Base-by-base conservation (phyloP, 2,888 invertebrate species). In the Yponomeuta evonymella region DNA sequence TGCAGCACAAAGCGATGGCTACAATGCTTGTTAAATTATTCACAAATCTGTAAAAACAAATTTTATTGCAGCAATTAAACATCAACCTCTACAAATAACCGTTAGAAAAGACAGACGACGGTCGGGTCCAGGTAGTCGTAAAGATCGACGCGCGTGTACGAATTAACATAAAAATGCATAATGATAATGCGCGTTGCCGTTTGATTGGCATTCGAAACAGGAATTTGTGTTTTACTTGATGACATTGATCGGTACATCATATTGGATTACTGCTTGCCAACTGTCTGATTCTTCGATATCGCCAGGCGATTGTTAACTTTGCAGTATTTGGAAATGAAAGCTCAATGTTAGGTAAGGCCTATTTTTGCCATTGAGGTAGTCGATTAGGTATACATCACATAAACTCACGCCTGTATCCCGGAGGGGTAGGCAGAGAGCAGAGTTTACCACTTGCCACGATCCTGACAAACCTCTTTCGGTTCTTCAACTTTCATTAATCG, bases 111-210 rank as follows among this genome's bases (percentile, higher is more conserved):
- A 15, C 15, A 58, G 15, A 4, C 12, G 15, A 58, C 15, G 15
- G 15, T 12, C 15, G 12, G 15, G 12, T 58, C 3, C 3, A 12
- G 15, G 8, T 15, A 15, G 51, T 58, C 51, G 51, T 58, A 58
- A 58, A 58, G 51, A 58, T 58, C 4, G 0, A 15, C 51, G 51
- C 51, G 12, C 51, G 51, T 58, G 51, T 15, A 58, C 51, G 51
- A 15, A 58, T 58, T 58, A 58, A 15, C 51, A 58, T 58, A 58
- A 58, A 58, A 58, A 58, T 58, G 51, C 51, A 58, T 58, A 58
- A 58, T 58, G 51, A 58, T 58, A 15, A 58, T 58, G 51, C 51
- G 12, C 8, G 51, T 58, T 15, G 33, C 51, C 15, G 15, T 15
- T 58, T 58, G 51, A 58, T 58, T 58, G 12, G 51, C 51, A 58